Percentiles rank a stretch among this genome's conserved stretches.
Evolutionary conservation across 2,113 vertebrate species (phyloP).

Genomic region (Typhlomys cinereus): DNA sequence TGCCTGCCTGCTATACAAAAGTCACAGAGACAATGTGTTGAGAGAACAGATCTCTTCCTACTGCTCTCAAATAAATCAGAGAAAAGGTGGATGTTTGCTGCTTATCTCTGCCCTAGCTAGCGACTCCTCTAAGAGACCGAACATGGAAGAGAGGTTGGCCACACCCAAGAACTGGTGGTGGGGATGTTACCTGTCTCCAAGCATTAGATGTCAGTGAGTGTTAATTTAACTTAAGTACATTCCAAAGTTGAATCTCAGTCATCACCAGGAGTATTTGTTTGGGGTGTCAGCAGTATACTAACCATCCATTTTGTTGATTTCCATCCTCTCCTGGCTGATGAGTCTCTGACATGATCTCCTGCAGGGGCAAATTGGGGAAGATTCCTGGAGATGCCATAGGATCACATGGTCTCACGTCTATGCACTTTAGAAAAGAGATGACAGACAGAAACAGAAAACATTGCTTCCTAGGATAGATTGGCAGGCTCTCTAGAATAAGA

Average conservation of each 20-base stretch:
- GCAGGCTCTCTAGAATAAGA: conserved; percentile 14
- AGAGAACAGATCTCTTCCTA: not conserved
- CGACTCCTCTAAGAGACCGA: not conserved
- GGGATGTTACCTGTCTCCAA: not conserved
- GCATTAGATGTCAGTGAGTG: not conserved
- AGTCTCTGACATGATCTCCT: not conserved
- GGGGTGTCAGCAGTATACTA: not conserved
- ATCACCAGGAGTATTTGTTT: not conserved
- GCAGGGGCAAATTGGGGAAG: not conserved
- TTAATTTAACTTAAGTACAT: not conserved
- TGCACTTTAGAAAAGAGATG: not conserved
- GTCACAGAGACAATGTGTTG: no score
- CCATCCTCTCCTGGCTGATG: not conserved
- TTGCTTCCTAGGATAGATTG: not conserved
- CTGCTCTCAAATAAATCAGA: not conserved
- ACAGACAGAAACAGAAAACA: not conserved
- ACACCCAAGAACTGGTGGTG: not conserved
- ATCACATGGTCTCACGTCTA: not conserved
- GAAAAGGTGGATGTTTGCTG: not conserved
- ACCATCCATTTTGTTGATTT: not conserved
- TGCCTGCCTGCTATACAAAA: no score
- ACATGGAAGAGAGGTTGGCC: not conserved
- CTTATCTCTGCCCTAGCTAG: not conserved
- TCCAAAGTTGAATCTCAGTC: not conserved
- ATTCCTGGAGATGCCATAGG: not conserved